These are phyloP conservation scores for Chloroceryle amazona DNA, from an alignment of 2,797 vertebrate species.

Conservation along the genomic window DNA sequence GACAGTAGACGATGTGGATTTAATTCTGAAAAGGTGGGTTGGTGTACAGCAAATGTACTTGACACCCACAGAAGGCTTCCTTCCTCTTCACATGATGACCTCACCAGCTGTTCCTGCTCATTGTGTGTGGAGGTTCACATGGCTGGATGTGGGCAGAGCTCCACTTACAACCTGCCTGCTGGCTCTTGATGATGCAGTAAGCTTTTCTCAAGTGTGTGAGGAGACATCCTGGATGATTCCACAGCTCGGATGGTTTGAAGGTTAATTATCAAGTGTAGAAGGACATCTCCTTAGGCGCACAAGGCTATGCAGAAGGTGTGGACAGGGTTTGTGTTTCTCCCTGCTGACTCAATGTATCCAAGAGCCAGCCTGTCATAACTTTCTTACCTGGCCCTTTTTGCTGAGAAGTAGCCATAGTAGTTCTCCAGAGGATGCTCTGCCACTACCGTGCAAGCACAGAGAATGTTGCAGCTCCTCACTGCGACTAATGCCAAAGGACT, in stretches of 20 bases:
- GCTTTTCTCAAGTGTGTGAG: not conserved
- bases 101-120: not conserved
- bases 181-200: not conserved
- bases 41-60: not conserved
- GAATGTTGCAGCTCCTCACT: not conserved
- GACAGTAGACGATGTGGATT: not conserved
- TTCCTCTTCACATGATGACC: not conserved
- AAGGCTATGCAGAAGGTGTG: fast-evolving
- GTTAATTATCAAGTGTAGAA: not conserved
- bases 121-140: not conserved
- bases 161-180: not conserved
- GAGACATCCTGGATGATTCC: not conserved
- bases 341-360: not conserved
- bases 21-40: not conserved
- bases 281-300: not conserved
- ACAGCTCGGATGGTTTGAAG: not conserved
- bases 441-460: too few species aligned
- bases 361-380: not conserved
- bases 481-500: not conserved
- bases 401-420: not conserved
- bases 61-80: not conserved
- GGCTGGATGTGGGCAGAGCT: not conserved
- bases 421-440: not conserved
- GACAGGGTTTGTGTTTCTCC: not conserved
- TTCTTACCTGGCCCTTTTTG: not conserved